Evolutionary conservation across 2,113 vertebrate genomes (phyloP).

Genomic region (Artemisiospiza belli): DNA sequence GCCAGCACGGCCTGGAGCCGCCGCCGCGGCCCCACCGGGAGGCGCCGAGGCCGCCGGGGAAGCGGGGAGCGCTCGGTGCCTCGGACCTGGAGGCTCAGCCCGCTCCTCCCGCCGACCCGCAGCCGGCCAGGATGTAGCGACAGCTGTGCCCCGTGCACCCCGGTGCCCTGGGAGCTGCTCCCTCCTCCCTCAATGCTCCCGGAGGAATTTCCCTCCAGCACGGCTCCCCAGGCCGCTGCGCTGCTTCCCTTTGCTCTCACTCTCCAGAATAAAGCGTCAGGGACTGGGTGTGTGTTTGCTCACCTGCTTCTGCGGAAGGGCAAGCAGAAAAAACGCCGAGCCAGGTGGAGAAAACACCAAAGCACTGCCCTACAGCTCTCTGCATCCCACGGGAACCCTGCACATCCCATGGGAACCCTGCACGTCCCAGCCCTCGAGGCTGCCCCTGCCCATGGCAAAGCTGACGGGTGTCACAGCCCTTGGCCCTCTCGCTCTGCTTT

Average conservation of each 20-base stretch:
- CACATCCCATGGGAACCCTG: fast-evolving
- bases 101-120: background rate
- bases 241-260: background rate
- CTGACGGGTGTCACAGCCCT: background rate
- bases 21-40: background rate
- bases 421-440: fast-evolving
- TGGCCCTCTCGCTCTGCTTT: background rate
- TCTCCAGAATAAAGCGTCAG: background rate
- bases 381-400: no score
- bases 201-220: background rate
- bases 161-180: background rate
- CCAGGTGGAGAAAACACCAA: fast-evolving
- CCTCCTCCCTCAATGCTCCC: background rate
- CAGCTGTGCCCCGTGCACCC: background rate
- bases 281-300: fast-evolving
- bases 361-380: fast-evolving
- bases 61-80: background rate
- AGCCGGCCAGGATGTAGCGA: background rate
- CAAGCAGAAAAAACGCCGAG: background rate
- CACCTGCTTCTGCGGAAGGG: background rate
- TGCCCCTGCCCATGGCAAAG: background rate
- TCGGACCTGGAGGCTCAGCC: background rate
- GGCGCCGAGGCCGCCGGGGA: fast-evolving
- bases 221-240: fast-evolving
- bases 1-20: background rate